phyloP scores from a whole-genome alignment of 1,140 invertebrate genomes.

The Trichonephila clavipes region DNA sequence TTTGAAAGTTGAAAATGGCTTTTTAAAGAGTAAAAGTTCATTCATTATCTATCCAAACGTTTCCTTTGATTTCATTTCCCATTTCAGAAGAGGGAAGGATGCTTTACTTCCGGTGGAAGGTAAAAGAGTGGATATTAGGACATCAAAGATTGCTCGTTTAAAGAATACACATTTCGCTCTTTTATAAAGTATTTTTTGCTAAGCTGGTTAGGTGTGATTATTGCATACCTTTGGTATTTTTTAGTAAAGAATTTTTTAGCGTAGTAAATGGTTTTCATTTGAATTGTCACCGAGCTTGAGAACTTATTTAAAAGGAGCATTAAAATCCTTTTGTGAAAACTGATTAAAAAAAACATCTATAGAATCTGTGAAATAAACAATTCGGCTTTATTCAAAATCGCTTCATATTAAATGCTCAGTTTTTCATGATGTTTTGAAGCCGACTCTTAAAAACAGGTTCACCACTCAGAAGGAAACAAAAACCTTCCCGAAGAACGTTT shows the following conservation, averaged over 20 bases:
- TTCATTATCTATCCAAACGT: constrained; percentile 37
- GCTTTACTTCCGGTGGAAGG: constrained; percentile 19
- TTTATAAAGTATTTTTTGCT: constrained; percentile 7
- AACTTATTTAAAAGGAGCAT: neutral
- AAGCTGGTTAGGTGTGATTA: constrained; percentile 16
- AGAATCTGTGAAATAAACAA: neutral
- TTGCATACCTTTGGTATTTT: neutral
- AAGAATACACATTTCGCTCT: neutral
- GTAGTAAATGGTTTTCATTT: neutral
- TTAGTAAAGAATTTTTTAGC: neutral
- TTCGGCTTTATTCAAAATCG: too few species aligned
- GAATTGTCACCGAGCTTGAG: neutral
- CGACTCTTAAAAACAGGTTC: too few species aligned
- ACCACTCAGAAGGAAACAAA: too few species aligned
- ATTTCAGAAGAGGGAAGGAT: constrained; percentile 38
- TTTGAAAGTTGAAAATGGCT: constrained; percentile 45
- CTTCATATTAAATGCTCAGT: too few species aligned
- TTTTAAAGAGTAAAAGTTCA: constrained; percentile 36
- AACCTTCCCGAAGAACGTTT: too few species aligned
- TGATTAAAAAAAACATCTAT: neutral
- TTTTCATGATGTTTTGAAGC: too few species aligned
- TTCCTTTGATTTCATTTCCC: constrained; percentile 35
- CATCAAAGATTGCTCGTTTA: constrained; percentile 38
- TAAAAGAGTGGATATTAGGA: constrained; percentile 14
- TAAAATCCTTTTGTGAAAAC: neutral